A percentile compares a stretch with the other conserved stretches of the same genome.
These are phyloP conservation scores for Eonycteris spelaea DNA, from an alignment of 2,113 vertebrate species.

Conservation along the genomic window DNA sequence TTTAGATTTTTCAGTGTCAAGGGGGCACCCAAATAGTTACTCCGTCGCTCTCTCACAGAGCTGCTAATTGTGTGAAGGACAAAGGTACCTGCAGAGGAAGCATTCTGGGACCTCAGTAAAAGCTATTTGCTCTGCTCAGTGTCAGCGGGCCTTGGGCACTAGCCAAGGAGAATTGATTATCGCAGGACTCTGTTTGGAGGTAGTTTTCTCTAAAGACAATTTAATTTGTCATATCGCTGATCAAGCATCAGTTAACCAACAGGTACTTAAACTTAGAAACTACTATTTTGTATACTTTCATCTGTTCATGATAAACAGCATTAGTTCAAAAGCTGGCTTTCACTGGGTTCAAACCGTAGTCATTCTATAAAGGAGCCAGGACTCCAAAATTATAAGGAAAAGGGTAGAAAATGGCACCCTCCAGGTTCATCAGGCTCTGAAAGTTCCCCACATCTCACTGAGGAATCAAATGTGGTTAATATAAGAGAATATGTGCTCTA, in stretches of 20 bases:
- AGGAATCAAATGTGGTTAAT: background rate
- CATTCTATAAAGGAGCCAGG: background rate
- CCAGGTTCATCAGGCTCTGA: background rate
- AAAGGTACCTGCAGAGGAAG: constrained; percentile 9
- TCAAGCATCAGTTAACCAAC: constrained; percentile 16
- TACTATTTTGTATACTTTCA: constrained; percentile 12
- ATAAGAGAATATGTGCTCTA: background rate
- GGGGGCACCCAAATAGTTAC: constrained; percentile 20
- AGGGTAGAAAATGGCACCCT: constrained; percentile 1
- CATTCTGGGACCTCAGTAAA: background rate
- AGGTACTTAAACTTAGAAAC: constrained; percentile 42
- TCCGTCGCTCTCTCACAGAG: constrained; percentile 8
- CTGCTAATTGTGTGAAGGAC: constrained; percentile 46
- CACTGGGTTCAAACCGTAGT: background rate
- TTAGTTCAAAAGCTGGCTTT: background rate
- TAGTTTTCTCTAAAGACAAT: constrained; percentile 34
- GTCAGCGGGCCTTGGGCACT: background rate
- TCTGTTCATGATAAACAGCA: background rate
- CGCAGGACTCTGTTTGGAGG: constrained; percentile 35
- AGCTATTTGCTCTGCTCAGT: background rate
- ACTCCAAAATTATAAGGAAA: background rate
- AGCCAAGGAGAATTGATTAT: constrained; percentile 54
- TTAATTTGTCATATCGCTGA: background rate
- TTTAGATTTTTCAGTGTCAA: constrained; percentile 49
- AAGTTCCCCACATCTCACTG: background rate